Percentiles rank a stretch among this genome's conserved stretches.
These are phyloP conservation scores for Andrena bucephala DNA, from an alignment of 2,888 invertebrate species.

Conservation along the genomic window DNA sequence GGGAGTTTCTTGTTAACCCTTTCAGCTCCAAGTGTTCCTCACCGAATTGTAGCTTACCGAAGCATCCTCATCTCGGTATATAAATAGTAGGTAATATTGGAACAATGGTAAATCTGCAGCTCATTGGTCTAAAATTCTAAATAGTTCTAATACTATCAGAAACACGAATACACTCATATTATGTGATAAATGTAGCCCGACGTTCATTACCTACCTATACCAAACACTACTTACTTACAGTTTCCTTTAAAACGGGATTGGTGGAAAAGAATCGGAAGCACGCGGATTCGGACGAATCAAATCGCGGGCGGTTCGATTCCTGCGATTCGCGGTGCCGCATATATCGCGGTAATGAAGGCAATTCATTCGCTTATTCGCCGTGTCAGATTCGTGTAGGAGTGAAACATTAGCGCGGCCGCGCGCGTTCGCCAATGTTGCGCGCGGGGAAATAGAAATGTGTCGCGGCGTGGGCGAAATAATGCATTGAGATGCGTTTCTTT, in stretches of 20 bases:
- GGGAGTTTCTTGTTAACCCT: slow-evolving; percentile 31
- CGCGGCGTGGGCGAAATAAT: slow-evolving; percentile 62
- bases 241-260: background rate
- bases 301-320: slow-evolving; percentile 53
- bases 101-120: no score
- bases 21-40: background rate
- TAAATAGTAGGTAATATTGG: background rate
- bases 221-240: no score
- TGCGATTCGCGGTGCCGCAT: slow-evolving; percentile 61
- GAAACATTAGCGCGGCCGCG: slow-evolving; percentile 63
- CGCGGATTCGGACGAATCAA: background rate
- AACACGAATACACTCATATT: no score
- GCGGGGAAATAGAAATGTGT: slow-evolving; percentile 37
- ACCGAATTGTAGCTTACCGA: background rate
- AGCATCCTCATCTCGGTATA: background rate
- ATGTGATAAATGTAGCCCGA: no score
- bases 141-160: no score
- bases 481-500: slow-evolving; percentile 60
- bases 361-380: slow-evolving; percentile 70
- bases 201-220: no score
- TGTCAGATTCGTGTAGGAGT: slow-evolving; percentile 71
- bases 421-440: background rate
- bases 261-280: background rate
- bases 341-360: slow-evolving; percentile 70
- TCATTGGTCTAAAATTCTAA: no score